These are phyloP conservation scores for Uloborus diversus DNA, from an alignment of 1,140 invertebrate species.

Conservation along the genomic window DNA sequence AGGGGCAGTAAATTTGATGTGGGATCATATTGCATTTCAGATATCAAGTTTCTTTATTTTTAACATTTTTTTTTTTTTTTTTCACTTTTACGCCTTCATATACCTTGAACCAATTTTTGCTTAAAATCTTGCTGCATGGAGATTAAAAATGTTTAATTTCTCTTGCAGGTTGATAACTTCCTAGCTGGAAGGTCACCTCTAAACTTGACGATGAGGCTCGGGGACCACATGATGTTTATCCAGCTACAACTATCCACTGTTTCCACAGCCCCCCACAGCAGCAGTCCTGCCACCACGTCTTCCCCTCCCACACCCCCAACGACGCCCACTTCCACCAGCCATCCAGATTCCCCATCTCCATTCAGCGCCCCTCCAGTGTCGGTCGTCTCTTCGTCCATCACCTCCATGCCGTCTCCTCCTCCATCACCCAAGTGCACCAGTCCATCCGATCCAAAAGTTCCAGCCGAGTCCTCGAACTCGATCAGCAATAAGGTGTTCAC, in stretches of 20 bases:
- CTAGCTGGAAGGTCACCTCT: constrained; percentile 91
- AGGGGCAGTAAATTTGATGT: too few relatives aligned
- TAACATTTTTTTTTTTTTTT: too few relatives aligned
- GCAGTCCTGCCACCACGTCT: constrained; percentile 56
- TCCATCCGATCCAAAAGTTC: neutral
- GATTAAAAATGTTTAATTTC: too few relatives aligned
- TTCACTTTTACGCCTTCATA: too few relatives aligned
- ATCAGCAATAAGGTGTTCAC: constrained; percentile 80
- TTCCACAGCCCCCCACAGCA: constrained; percentile 52
- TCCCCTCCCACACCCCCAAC: constrained; percentile 50
- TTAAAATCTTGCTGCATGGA: too few relatives aligned
- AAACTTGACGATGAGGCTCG: constrained; percentile 91
- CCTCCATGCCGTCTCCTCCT: constrained; percentile 35
- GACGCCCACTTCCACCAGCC: constrained; percentile 15
- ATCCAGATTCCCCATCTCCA: constrained; percentile 58
- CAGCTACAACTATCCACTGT: constrained; percentile 89
- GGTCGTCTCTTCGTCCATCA: constrained; percentile 29
- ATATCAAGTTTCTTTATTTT: too few relatives aligned
- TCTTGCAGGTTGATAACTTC: constrained; percentile 86
- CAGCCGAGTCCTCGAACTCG: neutral
- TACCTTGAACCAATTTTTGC: too few relatives aligned
- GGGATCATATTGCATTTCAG: too few relatives aligned
- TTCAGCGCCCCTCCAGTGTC: constrained; percentile 13
- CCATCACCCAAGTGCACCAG: neutral
- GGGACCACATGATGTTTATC: constrained; percentile 97